A percentile compares a stretch with the other conserved stretches of the same genome.
phyloP scores from a whole-genome alignment of 2,113 vertebrate genomes.

The Oryzias woworae region DNA sequence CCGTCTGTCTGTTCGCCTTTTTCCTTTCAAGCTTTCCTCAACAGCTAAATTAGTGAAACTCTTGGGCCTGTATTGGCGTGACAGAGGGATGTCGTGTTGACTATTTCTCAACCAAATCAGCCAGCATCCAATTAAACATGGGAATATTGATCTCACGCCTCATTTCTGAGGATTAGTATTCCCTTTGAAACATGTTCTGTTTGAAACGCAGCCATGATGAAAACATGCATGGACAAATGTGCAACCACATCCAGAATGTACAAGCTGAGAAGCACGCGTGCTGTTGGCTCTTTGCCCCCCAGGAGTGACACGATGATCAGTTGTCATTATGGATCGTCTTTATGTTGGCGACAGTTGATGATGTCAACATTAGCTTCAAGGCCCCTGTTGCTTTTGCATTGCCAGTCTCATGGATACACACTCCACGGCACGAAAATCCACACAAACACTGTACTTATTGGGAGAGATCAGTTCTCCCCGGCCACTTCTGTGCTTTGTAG shows the following conservation, averaged over 20 bases:
- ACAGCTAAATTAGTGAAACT: conserved; percentile 51
- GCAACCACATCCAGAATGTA: conserved; percentile 20
- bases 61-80: conserved; percentile 47
- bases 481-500: conserved; percentile 53
- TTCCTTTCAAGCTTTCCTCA: conserved; percentile 38
- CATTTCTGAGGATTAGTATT: conserved; percentile 72
- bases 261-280: conserved; percentile 54
- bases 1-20: conserved; percentile 24
- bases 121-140: conserved; percentile 72
- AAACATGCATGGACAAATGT: conserved; percentile 29
- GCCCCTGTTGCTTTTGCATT: conserved; percentile 29
- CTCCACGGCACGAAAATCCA: background rate
- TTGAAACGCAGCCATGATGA: conserved; percentile 55
- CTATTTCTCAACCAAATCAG: conserved; percentile 66
- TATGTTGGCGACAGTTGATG: conserved; percentile 38
- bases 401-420: conserved; percentile 1
- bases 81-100: conserved; percentile 55
- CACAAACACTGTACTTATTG: conserved; percentile 11
- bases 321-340: conserved; percentile 52
- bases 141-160: conserved; percentile 75
- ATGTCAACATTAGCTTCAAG: conserved; percentile 48
- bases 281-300: conserved; percentile 51
- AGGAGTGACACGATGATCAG: conserved; percentile 56
- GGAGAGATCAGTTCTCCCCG: conserved; percentile 51
- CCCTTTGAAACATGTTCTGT: conserved; percentile 64